phyloP scores from a whole-genome alignment of 2,797 vertebrate species.

The Eleutherodactylus coqui region DNA sequence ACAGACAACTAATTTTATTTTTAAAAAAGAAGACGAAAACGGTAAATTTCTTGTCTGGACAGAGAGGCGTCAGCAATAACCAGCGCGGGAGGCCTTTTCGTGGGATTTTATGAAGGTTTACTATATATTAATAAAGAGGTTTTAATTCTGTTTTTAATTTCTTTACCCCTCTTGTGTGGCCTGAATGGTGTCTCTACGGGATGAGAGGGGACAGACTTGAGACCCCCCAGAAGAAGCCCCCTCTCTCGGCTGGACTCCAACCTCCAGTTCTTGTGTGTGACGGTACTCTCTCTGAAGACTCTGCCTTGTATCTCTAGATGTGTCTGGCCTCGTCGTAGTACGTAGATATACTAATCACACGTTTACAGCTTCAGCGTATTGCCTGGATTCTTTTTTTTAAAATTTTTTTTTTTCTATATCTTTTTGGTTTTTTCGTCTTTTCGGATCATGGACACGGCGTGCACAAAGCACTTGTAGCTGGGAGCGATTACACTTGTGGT shows the following conservation, averaged over 20 bases:
- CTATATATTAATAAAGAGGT: conserved; percentile 68
- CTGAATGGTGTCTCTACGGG: conserved; percentile 46
- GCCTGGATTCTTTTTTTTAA: conserved; percentile 38
- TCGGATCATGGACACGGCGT: conserved; percentile 61
- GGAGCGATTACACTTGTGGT: conserved; percentile 27
- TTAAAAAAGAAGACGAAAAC: conserved; percentile 67
- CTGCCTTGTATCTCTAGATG: conserved; percentile 66
- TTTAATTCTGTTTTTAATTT: conserved; percentile 62
- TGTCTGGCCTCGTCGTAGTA: conserved; percentile 65
- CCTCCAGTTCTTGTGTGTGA: conserved; percentile 57
- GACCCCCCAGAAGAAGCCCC: too few relatives aligned
- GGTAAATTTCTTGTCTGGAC: conserved; percentile 64
- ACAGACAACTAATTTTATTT: conserved; percentile 63
- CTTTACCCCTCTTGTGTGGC: conserved; percentile 29
- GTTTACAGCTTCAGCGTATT: conserved; percentile 67
- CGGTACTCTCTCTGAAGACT: conserved; percentile 69
- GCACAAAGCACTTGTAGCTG: conserved; percentile 42
- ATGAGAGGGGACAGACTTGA: too few relatives aligned
- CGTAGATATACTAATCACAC: conserved; percentile 68
- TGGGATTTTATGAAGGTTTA: conserved; percentile 69
- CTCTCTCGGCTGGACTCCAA: too few relatives aligned
- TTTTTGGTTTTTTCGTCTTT: conserved; percentile 60
- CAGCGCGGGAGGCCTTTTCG: conserved; percentile 39
- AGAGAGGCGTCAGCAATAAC: conserved; percentile 55
- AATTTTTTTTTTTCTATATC: neutral